phyloP scores from a whole-genome alignment of 2,113 vertebrate species.

The Strix uralensis region DNA sequence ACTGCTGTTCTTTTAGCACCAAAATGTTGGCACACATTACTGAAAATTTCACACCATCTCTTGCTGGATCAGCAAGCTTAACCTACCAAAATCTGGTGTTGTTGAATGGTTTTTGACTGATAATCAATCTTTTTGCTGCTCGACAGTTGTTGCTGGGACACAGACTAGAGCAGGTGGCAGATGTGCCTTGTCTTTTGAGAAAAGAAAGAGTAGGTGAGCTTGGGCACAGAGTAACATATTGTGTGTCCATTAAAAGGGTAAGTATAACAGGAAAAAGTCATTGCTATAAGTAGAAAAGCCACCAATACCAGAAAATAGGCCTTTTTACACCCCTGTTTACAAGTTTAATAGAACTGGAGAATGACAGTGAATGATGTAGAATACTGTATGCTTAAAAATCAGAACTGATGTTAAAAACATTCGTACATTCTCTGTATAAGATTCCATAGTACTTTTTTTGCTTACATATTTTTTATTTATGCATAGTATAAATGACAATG shows the following conservation, averaged over 20 bases:
- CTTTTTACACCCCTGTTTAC: not conserved
- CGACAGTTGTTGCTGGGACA: conserved; percentile 94
- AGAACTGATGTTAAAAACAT: not conserved
- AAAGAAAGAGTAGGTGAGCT: conserved; percentile 86
- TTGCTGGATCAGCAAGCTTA: conserved; percentile 98
- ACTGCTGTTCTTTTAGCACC: conserved; percentile 88
- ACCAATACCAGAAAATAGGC: not conserved
- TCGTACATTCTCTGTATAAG: not conserved
- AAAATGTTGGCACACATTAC: conserved; percentile 84
- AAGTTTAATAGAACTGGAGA: not conserved
- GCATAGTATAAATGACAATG: not conserved
- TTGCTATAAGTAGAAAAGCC: conserved; percentile 40
- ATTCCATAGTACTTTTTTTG: not conserved
- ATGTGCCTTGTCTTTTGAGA: conserved; percentile 92
- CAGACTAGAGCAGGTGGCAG: conserved; percentile 90
- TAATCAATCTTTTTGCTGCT: conserved; percentile 95
- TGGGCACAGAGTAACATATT: conserved; percentile 80
- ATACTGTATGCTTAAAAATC: not conserved
- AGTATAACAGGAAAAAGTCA: conserved; percentile 64
- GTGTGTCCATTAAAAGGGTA: conserved; percentile 76
- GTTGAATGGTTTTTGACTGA: conserved; percentile 92
- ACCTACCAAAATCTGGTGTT: conserved; percentile 93
- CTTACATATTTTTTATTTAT: not conserved
- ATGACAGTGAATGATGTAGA: not conserved
- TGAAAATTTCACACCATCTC: conserved; percentile 87